A percentile compares a stretch with the other conserved stretches of the same genome.
Evolutionary conservation across 2,113 vertebrate species (phyloP).

Genomic region (Paradoxurus hermaphroditus): DNA sequence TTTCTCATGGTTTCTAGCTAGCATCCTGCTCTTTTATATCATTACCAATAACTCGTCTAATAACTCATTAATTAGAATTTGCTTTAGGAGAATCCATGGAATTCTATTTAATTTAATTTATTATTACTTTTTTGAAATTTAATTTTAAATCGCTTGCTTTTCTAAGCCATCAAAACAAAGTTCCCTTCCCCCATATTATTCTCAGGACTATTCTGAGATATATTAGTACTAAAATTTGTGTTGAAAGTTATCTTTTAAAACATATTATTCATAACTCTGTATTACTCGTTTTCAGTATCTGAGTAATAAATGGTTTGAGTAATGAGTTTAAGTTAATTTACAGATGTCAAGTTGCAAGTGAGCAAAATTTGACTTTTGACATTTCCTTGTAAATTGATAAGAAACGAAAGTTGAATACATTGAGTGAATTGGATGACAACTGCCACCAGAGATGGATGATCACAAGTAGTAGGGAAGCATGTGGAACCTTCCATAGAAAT

Average conservation of each 20-base stretch:
- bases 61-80: background rate
- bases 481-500: accelerated
- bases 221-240: background rate
- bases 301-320: background rate
- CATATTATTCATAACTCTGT: background rate
- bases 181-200: background rate
- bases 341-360: background rate
- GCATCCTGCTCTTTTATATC: background rate
- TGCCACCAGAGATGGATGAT: background rate
- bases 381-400: background rate
- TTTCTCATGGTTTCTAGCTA: background rate
- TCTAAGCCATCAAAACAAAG: background rate
- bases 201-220: background rate
- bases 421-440: background rate
- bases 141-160: background rate
- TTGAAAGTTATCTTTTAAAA: background rate
- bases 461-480: background rate
- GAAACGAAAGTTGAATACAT: background rate
- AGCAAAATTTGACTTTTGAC: background rate
- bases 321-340: background rate
- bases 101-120: background rate
- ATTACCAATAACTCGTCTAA: background rate
- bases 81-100: background rate
- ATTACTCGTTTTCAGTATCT: background rate
- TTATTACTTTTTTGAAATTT: background rate